Conservation (phyloP, 2,113 vertebrate species). For the Echinops telfairi region DNA sequence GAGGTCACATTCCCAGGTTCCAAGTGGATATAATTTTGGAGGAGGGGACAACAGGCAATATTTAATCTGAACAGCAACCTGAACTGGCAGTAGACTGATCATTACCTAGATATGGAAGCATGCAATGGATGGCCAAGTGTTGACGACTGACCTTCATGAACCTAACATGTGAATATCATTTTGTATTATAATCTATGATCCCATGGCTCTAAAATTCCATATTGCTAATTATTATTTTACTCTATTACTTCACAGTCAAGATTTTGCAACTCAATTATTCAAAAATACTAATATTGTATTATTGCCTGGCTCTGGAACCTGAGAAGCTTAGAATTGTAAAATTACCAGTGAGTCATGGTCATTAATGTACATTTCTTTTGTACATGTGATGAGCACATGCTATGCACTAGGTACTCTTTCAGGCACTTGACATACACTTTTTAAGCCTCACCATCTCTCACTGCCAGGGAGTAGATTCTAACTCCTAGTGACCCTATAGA, state of each 20-base stretch:
- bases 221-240: background rate
- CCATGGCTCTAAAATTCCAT: background rate
- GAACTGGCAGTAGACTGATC: background rate
- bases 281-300: conserved; percentile 16
- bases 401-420: background rate
- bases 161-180: background rate
- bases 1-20: background rate
- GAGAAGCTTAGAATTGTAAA: background rate
- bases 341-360: background rate
- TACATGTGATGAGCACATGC: background rate
- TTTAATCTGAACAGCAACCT: background rate
- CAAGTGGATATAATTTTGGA: background rate
- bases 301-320: background rate
- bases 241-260: background rate
- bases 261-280: background rate
- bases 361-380: background rate
- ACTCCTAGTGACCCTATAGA: too few relatives aligned
- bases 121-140: background rate
- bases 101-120: background rate
- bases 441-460: background rate
- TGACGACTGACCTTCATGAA: background rate
- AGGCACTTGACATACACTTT: background rate
- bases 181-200: background rate
- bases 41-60: background rate
- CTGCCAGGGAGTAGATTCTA: too few relatives aligned